Conservation (phyloP, 2,113 vertebrate genomes). For the Hemiscyllium ocellatum region DNA sequence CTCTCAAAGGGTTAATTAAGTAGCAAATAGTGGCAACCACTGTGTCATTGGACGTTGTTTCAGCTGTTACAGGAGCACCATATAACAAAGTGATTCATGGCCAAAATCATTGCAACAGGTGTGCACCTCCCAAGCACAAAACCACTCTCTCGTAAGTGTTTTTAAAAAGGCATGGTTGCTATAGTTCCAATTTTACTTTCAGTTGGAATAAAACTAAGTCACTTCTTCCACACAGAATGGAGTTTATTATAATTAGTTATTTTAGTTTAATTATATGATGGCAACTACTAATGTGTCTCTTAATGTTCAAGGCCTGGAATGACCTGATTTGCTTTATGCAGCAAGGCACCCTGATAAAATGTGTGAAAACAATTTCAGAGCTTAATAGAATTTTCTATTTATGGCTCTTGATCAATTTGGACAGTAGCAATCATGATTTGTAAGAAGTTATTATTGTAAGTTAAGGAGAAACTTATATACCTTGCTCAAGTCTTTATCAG, state of each 20-base stretch:
- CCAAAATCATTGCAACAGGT: no score
- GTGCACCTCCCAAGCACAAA: no score
- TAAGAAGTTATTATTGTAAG: background rate
- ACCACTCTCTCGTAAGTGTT: no score
- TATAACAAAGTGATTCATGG: no score
- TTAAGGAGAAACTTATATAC: background rate
- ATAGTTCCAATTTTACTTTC: no score
- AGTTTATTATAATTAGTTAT: background rate
- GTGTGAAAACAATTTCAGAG: background rate
- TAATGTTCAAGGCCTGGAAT: background rate
- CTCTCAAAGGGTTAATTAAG: no score
- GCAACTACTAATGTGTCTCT: background rate
- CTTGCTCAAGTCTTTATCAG: background rate
- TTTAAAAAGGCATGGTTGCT: no score
- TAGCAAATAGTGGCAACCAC: no score
- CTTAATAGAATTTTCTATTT: background rate
- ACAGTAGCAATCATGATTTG: background rate
- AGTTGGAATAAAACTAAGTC: no score
- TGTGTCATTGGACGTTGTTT: no score
- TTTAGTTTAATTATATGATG: background rate
- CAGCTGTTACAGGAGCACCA: no score
- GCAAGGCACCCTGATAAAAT: background rate
- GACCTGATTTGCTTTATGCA: background rate
- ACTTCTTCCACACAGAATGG: background rate
- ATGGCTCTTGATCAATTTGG: background rate